Evolutionary conservation across 2,888 invertebrate species (phyloP).

Genomic region (Caenorhabditis auriculariae): DNA sequence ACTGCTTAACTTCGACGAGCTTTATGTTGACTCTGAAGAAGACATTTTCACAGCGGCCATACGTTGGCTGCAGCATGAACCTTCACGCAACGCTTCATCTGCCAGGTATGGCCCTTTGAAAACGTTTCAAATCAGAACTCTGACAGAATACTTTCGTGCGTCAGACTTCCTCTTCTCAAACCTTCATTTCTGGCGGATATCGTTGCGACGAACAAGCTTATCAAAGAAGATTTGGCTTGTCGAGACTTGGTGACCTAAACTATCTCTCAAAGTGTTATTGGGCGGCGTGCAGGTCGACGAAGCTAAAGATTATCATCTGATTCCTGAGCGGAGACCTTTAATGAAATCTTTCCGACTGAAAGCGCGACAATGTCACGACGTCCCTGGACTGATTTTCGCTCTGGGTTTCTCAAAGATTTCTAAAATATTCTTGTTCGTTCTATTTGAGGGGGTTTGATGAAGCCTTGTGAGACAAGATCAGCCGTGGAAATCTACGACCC

Average conservation of each 20-base stretch:
- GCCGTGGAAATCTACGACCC: constrained; percentile 85
- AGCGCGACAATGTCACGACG: constrained; percentile 74
- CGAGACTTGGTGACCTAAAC: constrained; percentile 40
- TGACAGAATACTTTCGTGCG: constrained; percentile 72
- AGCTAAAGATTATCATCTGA: constrained; percentile 82
- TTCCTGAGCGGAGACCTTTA: constrained; percentile 80
- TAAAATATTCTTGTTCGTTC: background rate
- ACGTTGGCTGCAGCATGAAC: constrained; percentile 77
- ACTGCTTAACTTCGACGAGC: constrained; percentile 76
- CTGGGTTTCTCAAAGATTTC: constrained; percentile 18
- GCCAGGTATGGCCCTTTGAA: constrained; percentile 17
- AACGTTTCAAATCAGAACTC: background rate
- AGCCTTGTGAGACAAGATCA: constrained; percentile 74
- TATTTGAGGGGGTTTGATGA: constrained; percentile 74
- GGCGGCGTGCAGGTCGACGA: constrained; percentile 72
- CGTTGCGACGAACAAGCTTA: constrained; percentile 65
- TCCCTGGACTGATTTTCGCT: constrained; percentile 64
- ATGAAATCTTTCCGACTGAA: constrained; percentile 75
- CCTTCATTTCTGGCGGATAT: constrained; percentile 79
- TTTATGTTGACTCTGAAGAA: constrained; percentile 78
- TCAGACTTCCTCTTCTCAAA: constrained; percentile 78
- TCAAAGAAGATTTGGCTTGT: constrained; percentile 72
- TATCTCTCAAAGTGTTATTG: constrained; percentile 63
- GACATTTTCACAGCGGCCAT: constrained; percentile 81
- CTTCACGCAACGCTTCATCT: constrained; percentile 68